Percentiles rank a stretch among this genome's conserved stretches.
Conservation (phyloP, 2,797 vertebrate genomes). For the Spondyliosoma cantharus region DNA sequence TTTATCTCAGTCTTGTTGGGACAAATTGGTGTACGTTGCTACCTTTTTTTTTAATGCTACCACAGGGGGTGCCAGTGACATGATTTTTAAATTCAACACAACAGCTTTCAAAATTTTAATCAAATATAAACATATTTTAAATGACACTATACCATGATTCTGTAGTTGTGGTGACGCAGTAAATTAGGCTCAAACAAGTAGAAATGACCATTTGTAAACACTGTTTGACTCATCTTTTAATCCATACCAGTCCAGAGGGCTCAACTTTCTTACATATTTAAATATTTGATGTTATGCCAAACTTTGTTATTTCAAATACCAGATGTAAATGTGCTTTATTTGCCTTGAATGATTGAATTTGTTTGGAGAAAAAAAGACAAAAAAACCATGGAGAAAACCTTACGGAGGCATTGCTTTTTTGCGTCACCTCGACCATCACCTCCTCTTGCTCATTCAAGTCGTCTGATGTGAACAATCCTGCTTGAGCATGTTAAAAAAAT, state of each 20-base stretch:
- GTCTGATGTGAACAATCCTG: conserved; percentile 35
- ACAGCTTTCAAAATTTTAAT: not conserved
- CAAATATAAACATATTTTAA: not conserved
- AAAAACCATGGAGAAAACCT: not conserved
- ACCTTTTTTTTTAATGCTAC: not conserved
- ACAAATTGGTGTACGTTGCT: not conserved
- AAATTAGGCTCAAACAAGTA: conserved; percentile 9
- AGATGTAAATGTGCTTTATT: conserved; percentile 50
- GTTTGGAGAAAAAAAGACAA: conserved; percentile 24
- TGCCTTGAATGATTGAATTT: conserved; percentile 54
- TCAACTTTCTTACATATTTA: conserved; percentile 36
- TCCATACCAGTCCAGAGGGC: not conserved
- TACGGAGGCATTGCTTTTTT: conserved; percentile 35
- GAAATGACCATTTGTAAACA: conserved; percentile 10
- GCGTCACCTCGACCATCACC: not conserved
- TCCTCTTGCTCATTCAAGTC: conserved; percentile 25
- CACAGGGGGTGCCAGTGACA: not conserved
- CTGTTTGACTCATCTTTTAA: conserved; percentile 8
- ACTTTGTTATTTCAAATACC: conserved; percentile 37
- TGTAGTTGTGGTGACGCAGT: not conserved
- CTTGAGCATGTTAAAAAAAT: conserved; percentile 69
- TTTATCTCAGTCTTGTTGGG: not conserved
- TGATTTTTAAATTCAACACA: not conserved
- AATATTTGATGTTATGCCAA: conserved; percentile 46
- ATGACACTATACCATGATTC: not conserved